Base-by-base conservation (phyloP, 2,113 vertebrate genomes). In the Rhineura floridana region DNA sequence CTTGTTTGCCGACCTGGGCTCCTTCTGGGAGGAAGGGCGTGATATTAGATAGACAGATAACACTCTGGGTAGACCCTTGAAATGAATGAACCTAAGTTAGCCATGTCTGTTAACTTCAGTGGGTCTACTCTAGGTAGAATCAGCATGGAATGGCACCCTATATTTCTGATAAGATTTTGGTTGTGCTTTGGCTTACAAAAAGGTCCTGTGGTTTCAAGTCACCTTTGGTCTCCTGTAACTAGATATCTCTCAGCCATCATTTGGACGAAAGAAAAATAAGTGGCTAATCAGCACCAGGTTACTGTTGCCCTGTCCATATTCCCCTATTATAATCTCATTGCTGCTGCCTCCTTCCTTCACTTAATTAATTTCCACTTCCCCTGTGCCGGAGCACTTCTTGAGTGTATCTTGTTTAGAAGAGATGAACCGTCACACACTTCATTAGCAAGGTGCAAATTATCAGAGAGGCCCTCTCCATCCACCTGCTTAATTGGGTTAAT, bases 371-470 rank as follows among this genome's bases (percentile, higher is more conserved):
- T 97, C 96, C 93, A 96, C 95, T 95, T 97, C 97, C 97, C 95
- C 96, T 97, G 96, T 96, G 97, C 96, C 95, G 95, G 87, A 70
- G 96, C 96, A 97, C 98, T 97, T 97, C 97, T 96, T 96, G 97
- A 97, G 97, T 98, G 97, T 97, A 96, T 95, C 96, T 97, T 98
- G 97, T 98, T 98, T 98, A 97, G 95, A 96, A 96, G 98, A 98
- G 98, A 98, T 99, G 98, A 99, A 96, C 96, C 97, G 96, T 96
- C 97, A 97, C 96, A 97, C 97, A 97, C 98, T 98, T 98, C 97
- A 98, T 98, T 97, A 97, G 97, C 96, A 98, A 98, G 97, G 98
- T 98, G 98, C 98, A 97, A 98, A 98, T 98, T 95, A 98, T 98
- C 96, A 95, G 96, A 86, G 96, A 96, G 97, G 96, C 96, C 95